Evolutionary conservation across 1,140 invertebrate genomes (phyloP).

Genomic region (Zaprionus ghesquierei): DNA sequence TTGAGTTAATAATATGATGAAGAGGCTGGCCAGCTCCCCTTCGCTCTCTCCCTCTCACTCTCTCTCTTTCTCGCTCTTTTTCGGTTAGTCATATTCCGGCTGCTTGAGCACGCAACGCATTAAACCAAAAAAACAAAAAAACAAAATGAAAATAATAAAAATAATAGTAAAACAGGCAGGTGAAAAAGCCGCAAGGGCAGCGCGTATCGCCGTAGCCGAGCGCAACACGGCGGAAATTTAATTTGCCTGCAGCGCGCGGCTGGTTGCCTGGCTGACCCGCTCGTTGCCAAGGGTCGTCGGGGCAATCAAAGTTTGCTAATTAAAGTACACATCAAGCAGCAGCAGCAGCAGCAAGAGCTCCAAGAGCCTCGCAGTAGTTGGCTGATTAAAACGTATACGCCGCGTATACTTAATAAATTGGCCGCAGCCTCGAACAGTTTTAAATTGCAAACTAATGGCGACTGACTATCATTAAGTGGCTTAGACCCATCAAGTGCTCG

Average conservation of each 20-base stretch:
- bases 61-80: not conserved
- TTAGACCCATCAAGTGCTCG: not conserved
- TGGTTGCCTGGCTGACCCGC: conserved; percentile 12
- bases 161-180: not conserved
- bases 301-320: conserved; percentile 64
- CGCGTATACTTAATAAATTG: conserved; percentile 35
- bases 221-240: conserved; percentile 32
- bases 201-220: no score
- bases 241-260: conserved; percentile 33
- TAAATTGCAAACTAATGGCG: conserved; percentile 7
- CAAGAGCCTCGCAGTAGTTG: not conserved
- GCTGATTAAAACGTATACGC: conserved; percentile 45
- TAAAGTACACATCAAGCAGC: conserved; percentile 29
- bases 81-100: conserved; percentile 34
- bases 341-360: not conserved
- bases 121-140: conserved; percentile 15
- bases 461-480: not conserved
- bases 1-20: conserved; percentile 9
- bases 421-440: not conserved
- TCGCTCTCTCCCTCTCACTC: not conserved
- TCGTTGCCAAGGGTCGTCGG: conserved; percentile 27
- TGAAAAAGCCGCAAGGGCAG: not conserved
- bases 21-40: not conserved
- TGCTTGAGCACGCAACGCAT: conserved; percentile 42
- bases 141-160: not conserved